Conservation (phyloP, 2,113 vertebrate species). For the Heteronetta atricapilla region DNA sequence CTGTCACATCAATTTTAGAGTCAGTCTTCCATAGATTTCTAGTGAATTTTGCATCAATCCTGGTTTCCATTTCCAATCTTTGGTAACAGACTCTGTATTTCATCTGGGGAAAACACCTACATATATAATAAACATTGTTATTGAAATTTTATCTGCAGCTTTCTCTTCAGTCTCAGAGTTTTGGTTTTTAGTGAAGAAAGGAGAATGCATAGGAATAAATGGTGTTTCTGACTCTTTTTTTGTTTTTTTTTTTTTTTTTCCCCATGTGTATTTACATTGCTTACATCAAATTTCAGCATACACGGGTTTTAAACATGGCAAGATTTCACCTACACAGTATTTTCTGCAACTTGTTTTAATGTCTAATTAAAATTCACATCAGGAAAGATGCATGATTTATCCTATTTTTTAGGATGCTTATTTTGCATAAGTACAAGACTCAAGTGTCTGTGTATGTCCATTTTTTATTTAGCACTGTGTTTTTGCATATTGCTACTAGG, state of each 20-base stretch:
- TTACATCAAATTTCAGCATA: background rate
- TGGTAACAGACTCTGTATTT: background rate
- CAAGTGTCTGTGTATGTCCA: background rate
- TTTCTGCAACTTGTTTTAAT: background rate
- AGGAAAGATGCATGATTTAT: background rate
- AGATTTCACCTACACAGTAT: background rate
- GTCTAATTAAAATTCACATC: background rate
- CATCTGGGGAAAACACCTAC: background rate
- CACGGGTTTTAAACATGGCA: background rate
- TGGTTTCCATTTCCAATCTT: background rate
- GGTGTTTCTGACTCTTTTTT: background rate
- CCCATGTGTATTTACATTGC: background rate
- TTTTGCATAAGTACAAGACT: background rate
- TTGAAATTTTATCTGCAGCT: background rate
- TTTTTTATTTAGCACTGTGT: background rate
- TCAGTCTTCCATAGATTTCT: conserved; percentile 19
- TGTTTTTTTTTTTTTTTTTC: too few relatives aligned
- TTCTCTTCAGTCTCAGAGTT: background rate
- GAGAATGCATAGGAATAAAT: background rate
- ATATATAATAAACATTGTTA: background rate
- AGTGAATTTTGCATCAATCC: background rate
- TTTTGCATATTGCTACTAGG: background rate
- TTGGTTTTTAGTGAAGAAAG: background rate
- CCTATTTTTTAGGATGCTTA: background rate
- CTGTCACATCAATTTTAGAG: conserved; percentile 1